Evolutionary conservation across 2,113 vertebrate genomes (phyloP), one percentile per base, ranked within the genome.

Genomic region (Anhinga rufa): DNA sequence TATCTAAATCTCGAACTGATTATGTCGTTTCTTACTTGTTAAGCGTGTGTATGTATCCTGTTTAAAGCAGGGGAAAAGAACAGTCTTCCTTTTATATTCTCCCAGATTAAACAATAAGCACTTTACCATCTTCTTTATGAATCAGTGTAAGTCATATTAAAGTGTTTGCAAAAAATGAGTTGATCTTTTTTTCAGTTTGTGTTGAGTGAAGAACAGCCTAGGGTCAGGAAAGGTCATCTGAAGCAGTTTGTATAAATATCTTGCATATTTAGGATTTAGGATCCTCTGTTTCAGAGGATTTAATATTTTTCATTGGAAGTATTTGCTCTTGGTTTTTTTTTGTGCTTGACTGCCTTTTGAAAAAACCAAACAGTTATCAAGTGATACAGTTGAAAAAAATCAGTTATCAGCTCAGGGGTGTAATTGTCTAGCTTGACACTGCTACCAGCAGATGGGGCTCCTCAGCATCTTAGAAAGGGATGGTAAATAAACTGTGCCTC

Each of bases 401-500:
- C 26, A 24, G 11, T 18, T 88, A 6, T 1, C 11, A 31, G 22
- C 42, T 76, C 4, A 17, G 81, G n/a, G 24, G 19, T 36, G 18
- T 78, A 31, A 29, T 90, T 92, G 32, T 68, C 31, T 34, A 20
- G 34, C 54, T 16, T 65, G 49, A 32, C 9, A 3, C 34, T 91
- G n/a, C 10, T 61, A 31, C 88, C 94, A 96, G 93, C 74, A 97
- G 96, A 88, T 95, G 96, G 93, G 55, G 86, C 49, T 55, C 32
- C 79, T 92, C 71, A 69, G 81, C 24, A 5, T 36, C 34, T 72
- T 77, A 49, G 84, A 44, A 80, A 62, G 48, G 34, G 21, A 36
- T 52, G 36, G 34, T 7, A 14, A 18, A 29, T 83, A 7, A 49
- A 54, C 38, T 48, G 22, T 48, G 22, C 24, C 18, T 60, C 34